Base-by-base conservation (phyloP, 2,113 vertebrate species). In the Pyrgilauda ruficollis region DNA sequence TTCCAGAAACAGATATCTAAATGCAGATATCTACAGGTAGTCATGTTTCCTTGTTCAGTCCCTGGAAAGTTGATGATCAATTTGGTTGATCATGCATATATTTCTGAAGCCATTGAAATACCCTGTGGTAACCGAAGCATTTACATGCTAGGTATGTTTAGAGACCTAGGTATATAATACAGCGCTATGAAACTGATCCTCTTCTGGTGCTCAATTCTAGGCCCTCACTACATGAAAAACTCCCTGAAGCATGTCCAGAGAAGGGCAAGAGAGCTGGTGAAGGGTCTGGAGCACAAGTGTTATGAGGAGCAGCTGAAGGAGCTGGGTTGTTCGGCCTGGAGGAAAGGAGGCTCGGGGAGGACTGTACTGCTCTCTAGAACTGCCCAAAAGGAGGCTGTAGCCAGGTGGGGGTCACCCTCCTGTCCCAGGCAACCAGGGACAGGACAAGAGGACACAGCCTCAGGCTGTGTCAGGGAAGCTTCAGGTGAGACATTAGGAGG, bases 371-470 rank as follows among this genome's bases (percentile, higher is more conserved):
- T 75, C 24, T 41, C 21, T 49, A 13, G 8, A 41, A 13, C 15
- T 31, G 14, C 41, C 24, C 41, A 15, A 53, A 53, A 41, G 30
- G 30, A 62, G 30, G 5, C 10, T 61, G 17, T 15, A 55, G 41
- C 16, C 26, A 23, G 13, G 17, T 49, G 26, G n/a, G 21, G 6
- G 3, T 21, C 8, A 3, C 46, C 4, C 12, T 49, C 15, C 31
- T 62, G 17, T 20, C 9, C 55, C 14, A 43, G 21, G 10, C 16
- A 46, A 27, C 11, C 41, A 41, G 9, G 0, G 0, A 26, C 20
- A 41, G 21, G 24, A 47, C 3, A 2, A 61, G 39, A 53, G 21
- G 24, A 35, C 4, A 7, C 11, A 55, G 4, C 30, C 35, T 62
- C 47, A 27, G 13, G 30, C 11, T 53, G 39, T 21, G 14, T n/a